Percentiles rank a stretch among this genome's conserved stretches.
These are phyloP conservation scores for Chouioia cunea DNA, from an alignment of 2,888 invertebrate genomes.

Conservation along the genomic window DNA sequence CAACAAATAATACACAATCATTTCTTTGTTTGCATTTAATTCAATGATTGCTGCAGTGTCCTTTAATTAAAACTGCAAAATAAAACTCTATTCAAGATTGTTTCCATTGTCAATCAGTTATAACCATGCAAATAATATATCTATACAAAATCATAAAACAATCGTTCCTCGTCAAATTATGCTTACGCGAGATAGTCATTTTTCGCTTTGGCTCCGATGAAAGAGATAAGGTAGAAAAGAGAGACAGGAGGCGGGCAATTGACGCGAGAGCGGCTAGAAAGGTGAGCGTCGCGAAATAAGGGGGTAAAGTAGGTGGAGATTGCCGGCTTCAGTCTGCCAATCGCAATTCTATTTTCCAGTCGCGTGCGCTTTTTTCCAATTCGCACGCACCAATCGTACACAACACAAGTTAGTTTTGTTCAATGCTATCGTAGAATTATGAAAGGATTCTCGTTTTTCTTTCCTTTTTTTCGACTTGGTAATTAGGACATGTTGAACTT, in stretches of 20 bases:
- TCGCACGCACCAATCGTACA: too few species aligned
- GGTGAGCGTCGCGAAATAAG: constrained; percentile 33
- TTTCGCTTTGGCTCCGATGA: neutral
- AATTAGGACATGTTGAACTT: too few species aligned
- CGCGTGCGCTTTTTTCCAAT: too few species aligned
- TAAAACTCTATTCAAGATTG: too few species aligned
- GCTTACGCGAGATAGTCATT: neutral
- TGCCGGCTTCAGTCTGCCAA: constrained; percentile 5
- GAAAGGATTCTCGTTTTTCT: neutral
- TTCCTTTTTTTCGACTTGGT: neutral
- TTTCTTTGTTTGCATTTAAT: neutral
- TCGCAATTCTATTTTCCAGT: neutral
- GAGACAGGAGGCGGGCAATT: constrained; percentile 55
- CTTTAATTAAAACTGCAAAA: too few species aligned
- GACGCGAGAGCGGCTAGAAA: constrained; percentile 48
- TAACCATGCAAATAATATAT: neutral
- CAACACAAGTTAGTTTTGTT: too few species aligned
- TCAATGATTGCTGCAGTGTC: neutral
- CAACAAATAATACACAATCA: too few species aligned
- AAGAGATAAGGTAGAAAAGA: constrained; percentile 3
- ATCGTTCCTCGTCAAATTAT: neutral
- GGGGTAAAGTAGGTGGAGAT: constrained; percentile 44
- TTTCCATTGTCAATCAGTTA: too few species aligned
- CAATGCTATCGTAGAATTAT: neutral
- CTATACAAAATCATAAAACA: neutral